phyloP scores from a whole-genome alignment of 2,113 vertebrate species.

The Anarrhichthys ocellatus region DNA sequence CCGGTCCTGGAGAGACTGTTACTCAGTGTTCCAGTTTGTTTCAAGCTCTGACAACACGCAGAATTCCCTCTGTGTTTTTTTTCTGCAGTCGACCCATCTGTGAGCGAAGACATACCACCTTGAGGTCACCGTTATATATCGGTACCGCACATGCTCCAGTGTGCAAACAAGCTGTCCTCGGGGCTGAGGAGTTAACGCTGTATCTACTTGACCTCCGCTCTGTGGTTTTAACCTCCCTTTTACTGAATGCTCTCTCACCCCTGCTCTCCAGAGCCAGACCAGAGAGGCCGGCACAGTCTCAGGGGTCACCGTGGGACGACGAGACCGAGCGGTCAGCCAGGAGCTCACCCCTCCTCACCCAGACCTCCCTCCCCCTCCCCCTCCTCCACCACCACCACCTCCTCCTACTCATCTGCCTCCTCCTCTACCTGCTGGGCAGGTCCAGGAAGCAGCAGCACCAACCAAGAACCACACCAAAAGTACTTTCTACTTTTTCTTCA shows the following conservation, averaged over 20 bases:
- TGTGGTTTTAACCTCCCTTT: background rate
- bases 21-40: background rate
- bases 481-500: background rate
- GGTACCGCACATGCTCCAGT: background rate
- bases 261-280: constrained; percentile 58
- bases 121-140: background rate
- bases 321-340: constrained; percentile 42
- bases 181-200: constrained; percentile 5
- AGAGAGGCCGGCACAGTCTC: constrained; percentile 40
- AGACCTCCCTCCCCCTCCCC: constrained; percentile 30
- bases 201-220: background rate
- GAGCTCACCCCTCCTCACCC: constrained; percentile 41
- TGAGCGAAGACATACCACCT: background rate
- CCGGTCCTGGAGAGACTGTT: background rate
- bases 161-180: background rate
- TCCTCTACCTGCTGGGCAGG: constrained; percentile 40
- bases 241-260: constrained; percentile 20
- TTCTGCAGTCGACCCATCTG: background rate
- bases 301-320: constrained; percentile 33
- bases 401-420: constrained; percentile 19
- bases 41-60: background rate
- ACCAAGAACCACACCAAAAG: constrained; percentile 33
- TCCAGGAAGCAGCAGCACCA: constrained; percentile 39
- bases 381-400: constrained; percentile 12
- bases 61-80: background rate